Evolutionary conservation across 2,888 invertebrate genomes (phyloP), one percentile per base, ranked within the genome.

Genomic region (Apamea sordens): DNA sequence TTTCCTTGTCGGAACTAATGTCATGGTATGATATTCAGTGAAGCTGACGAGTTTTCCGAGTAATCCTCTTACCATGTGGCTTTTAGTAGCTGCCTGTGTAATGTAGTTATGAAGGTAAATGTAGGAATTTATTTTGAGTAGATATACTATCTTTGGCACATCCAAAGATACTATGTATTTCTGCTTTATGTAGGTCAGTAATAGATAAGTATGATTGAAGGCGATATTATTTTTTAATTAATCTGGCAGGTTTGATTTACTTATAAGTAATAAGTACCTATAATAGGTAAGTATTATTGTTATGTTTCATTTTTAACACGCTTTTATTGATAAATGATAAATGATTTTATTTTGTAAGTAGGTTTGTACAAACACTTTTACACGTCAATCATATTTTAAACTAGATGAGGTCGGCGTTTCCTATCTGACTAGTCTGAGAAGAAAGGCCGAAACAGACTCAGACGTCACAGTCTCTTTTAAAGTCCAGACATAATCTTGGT

Each of bases 51-150:
- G 76, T 68, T 81, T 61, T 44, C 67, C 3, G 15, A 53, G 36
- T 82, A 86, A 86, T 82, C 77, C 68, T 74, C 82, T 86, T 84
- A 74, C 53, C 53, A 28, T 21, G 59, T 15, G 47, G 67, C 80
- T 79, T 71, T 79, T 67, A 67, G 24, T 64, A 15, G 47, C 21
- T 28, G 24, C 36, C 32, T 68, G 10, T 24, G 56, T 65, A 65
- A 47, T 36, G 7, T 76, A 21, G 24, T 75, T 24, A 41, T 28
- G 28, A n/a, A 64, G 53, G 47, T 80, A 80, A 53, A 69, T 36
- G 36, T 36, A 63, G 15, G 13, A 28, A 5, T 15, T 0, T 65
- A 24, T 72, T 80, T 73, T 59, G 28, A 21, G 56, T 56, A 56
- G 18, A 3, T 59, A 18, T 41, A 56, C 11, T 28, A 47, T 28